Evolutionary conservation across 2,888 invertebrate species (phyloP), one percentile per base, ranked within the genome.

Genomic region (Drosophila formosana): DNA sequence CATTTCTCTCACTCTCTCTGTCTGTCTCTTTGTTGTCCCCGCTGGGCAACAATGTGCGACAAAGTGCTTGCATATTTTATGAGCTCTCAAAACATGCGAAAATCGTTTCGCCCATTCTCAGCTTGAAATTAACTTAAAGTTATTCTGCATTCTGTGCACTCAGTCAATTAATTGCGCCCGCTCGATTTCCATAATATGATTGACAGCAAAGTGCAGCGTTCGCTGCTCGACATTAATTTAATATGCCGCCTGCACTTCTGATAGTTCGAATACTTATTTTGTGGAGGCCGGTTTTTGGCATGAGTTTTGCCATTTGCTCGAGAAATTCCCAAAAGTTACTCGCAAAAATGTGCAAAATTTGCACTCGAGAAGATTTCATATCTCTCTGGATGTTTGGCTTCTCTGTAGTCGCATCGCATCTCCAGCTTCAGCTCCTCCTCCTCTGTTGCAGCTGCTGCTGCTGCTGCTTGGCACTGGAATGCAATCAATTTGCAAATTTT

Each of bases 401-500:
- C 32, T 13, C 45, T 28, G 13, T 3, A 30, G 30, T 30, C 30
- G 30, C 52, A 18, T 18, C 18, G 18, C 18, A 18, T 18, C 18
- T 18, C 18, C 18, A 18, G 11, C 9, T 30, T 7, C 32, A 43
- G 13, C 47, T n/a, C 4, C 34, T 39, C 56, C n/a, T n/a, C n/a
- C n/a, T n/a, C n/a, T n/a, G n/a, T n/a, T n/a, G n/a, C n/a, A n/a
- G n/a, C n/a, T n/a, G n/a, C n/a, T 45, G 8, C 32, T 41, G 32
- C 18, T 63, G 67, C 55, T 64, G 70, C 72, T 67, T 70, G 88
- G 87, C 90, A 80, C 72, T 82, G 90, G 90, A 90, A 90, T 90
- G 90, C 90, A 90, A 90, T 90, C 90, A 90, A 90, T 90, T 90
- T 90, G 89, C 81, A 89, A 90, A 90, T 90, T 90, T 88, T 85